Conservation (phyloP, 2,797 vertebrate species). For the Sebastes cheni region DNA sequence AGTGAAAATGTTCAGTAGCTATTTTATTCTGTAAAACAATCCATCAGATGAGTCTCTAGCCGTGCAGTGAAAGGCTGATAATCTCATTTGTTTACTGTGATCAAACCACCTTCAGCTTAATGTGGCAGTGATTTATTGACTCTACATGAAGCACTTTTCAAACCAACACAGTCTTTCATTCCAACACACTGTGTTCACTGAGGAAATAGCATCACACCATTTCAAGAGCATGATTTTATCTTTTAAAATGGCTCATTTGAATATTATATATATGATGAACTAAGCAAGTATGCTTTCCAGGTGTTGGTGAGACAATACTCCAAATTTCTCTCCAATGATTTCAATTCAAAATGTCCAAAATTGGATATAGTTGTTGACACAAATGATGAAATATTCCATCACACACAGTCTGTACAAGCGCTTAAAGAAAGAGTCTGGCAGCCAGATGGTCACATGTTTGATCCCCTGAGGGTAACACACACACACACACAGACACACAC, state of each 20-base stretch:
- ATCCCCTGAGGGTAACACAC: neutral
- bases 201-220: neutral
- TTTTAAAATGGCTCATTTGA: neutral
- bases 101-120: slow-evolving; percentile 10
- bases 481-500: neutral
- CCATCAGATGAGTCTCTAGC: neutral
- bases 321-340: neutral
- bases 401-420: neutral
- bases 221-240: neutral
- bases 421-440: neutral
- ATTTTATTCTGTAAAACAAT: neutral
- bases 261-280: neutral
- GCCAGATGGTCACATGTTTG: slow-evolving; percentile 2
- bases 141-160: neutral
- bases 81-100: neutral
- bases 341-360: neutral
- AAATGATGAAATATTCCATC: neutral
- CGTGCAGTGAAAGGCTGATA: neutral
- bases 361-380: neutral
- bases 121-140: neutral
- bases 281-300: neutral
- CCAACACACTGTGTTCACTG: neutral
- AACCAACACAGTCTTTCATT: neutral
- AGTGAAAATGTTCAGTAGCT: neutral
- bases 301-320: neutral